Percentiles rank a stretch among this genome's conserved stretches.
Conservation (phyloP, 2,888 invertebrate genomes). For the Bembecia ichneumoniformis region DNA sequence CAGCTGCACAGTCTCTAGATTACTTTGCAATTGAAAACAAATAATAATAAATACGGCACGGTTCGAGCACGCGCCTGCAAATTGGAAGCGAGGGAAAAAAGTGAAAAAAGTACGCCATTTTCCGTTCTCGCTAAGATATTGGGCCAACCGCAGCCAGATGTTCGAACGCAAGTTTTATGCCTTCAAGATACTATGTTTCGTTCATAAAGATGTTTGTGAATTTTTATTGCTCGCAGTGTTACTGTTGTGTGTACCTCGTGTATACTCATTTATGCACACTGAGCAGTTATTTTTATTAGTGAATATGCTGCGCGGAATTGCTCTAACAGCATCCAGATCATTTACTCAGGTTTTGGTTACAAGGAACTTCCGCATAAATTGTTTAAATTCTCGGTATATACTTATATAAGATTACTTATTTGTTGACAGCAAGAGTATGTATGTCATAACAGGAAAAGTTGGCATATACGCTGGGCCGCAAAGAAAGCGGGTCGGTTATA, state of each 20-base stretch:
- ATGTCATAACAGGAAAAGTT: too few species aligned
- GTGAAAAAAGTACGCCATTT: not conserved
- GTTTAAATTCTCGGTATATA: too few species aligned
- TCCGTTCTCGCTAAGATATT: slow-evolving; percentile 35
- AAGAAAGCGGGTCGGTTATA: too few species aligned
- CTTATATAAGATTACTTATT: too few species aligned
- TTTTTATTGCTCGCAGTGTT: not conserved
- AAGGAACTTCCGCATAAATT: too few species aligned
- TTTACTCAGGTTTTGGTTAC: too few species aligned
- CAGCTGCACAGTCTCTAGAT: slow-evolving; percentile 63
- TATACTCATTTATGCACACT: not conserved
- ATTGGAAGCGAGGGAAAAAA: slow-evolving; percentile 58
- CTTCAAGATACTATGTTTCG: slow-evolving; percentile 29
- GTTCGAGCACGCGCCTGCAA: slow-evolving; percentile 44
- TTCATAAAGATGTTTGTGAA: not conserved
- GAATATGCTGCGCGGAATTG: too few species aligned
- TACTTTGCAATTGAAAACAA: slow-evolving; percentile 70
- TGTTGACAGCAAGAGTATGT: too few species aligned
- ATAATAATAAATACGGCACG: slow-evolving; percentile 65
- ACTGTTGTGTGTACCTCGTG: not conserved
- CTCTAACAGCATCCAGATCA: too few species aligned
- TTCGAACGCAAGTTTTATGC: slow-evolving; percentile 45
- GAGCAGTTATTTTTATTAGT: not conserved
- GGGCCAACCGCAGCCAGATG: slow-evolving; percentile 39
- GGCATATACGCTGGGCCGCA: too few species aligned